phyloP scores from a whole-genome alignment of 2,113 vertebrate genomes.

The Psilopsiagon aurifrons region DNA sequence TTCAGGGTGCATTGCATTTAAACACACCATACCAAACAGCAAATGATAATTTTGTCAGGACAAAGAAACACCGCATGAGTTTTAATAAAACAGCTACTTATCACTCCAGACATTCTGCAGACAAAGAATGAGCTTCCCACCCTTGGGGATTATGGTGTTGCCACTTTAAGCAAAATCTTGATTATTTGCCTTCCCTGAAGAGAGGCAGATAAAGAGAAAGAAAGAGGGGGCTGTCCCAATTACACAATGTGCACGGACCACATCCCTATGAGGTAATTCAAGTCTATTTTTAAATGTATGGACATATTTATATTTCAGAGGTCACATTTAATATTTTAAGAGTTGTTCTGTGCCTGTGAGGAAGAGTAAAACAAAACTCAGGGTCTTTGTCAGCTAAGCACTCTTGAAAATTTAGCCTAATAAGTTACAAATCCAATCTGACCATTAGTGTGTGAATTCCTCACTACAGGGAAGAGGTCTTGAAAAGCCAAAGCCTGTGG shows the following conservation, averaged over 20 bases:
- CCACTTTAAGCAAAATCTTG: constrained; percentile 62
- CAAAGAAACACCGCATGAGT: constrained; percentile 1
- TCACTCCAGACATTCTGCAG: constrained; percentile 59
- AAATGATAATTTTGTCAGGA: constrained; percentile 29
- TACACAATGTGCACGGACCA: constrained; percentile 40
- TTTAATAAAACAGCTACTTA: constrained; percentile 51
- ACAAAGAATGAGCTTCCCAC: constrained; percentile 46
- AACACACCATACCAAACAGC: neutral
- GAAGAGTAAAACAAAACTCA: neutral
- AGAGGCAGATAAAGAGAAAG: constrained; percentile 20
- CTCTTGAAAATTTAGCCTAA: neutral
- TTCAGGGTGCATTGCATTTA: neutral
- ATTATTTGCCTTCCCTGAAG: constrained; percentile 60
- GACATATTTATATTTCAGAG: constrained; percentile 55
- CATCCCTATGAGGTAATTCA: constrained; percentile 59
- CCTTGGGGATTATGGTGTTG: constrained; percentile 32
- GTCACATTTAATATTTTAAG: constrained; percentile 9
- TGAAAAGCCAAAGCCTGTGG: neutral
- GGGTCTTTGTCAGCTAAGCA: neutral
- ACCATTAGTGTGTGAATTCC: neutral
- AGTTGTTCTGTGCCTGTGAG: neutral
- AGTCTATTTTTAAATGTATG: constrained; percentile 50
- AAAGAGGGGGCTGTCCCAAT: constrained; percentile 41
- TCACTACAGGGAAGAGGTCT: neutral
- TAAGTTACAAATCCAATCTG: neutral